Conservation (phyloP, 2,797 vertebrate genomes). For the Taeniopygia guttata region DNA sequence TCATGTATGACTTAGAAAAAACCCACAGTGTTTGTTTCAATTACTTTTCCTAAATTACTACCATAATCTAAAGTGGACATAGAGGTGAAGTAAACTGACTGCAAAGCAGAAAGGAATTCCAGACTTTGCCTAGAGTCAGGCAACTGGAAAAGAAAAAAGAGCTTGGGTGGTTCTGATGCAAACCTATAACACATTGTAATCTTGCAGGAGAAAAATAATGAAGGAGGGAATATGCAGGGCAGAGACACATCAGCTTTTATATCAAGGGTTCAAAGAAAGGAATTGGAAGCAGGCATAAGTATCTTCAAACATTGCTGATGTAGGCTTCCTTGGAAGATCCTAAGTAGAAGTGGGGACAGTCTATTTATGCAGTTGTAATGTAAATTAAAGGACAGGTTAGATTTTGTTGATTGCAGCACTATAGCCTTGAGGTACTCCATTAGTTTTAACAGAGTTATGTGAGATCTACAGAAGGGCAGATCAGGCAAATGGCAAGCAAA, state of each 20-base stretch:
- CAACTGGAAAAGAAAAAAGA: background rate
- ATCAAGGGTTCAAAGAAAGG: background rate
- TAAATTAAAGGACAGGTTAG: background rate
- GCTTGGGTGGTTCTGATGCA: background rate
- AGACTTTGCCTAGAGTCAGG: background rate
- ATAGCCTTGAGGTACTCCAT: background rate
- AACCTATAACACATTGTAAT: background rate
- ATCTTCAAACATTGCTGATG: background rate
- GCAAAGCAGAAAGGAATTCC: background rate
- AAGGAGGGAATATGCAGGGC: background rate
- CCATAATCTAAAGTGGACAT: background rate
- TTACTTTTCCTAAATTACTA: background rate
- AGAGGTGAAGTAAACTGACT: background rate
- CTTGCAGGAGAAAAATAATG: background rate
- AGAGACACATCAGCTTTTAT: background rate
- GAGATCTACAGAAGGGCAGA: background rate
- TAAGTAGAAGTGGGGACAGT: background rate
- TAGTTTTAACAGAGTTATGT: background rate
- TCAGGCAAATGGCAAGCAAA: background rate
- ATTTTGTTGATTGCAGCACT: background rate
- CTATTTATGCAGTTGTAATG: background rate
- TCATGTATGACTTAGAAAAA: background rate
- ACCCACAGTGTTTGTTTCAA: rapidly evolving
- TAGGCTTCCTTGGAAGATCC: background rate
- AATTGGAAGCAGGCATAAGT: background rate